Conservation (phyloP, 2,797 vertebrate species). For the Oreochromis mossambicus region DNA sequence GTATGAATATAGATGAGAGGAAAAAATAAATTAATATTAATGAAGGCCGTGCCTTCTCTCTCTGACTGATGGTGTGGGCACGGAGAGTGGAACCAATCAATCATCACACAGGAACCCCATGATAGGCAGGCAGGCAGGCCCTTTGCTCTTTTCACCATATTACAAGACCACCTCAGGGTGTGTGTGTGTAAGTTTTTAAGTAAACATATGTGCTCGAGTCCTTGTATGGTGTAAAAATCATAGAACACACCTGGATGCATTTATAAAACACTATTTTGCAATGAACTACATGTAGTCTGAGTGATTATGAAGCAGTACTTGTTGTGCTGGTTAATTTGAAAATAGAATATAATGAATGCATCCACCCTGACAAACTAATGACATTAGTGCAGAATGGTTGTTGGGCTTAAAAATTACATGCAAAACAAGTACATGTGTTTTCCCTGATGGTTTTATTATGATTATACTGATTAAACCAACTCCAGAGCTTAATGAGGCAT, state of each 20-base stretch:
- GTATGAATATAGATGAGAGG: slow-evolving; percentile 64
- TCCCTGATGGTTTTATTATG: slow-evolving; percentile 26
- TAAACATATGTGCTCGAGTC: background rate
- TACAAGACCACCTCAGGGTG: background rate
- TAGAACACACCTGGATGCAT: background rate
- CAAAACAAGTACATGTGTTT: slow-evolving; percentile 28
- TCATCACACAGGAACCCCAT: slow-evolving; percentile 22
- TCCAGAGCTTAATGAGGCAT: slow-evolving; percentile 33
- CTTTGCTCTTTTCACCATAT: background rate
- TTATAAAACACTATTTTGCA: background rate
- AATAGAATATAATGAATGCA: slow-evolving; percentile 26
- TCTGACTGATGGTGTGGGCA: slow-evolving; percentile 42
- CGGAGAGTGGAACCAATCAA: slow-evolving; percentile 55
- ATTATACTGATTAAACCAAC: slow-evolving; percentile 45
- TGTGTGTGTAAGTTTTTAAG: background rate
- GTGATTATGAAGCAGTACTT: background rate
- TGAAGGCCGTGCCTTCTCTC: slow-evolving; percentile 43
- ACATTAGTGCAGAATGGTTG: slow-evolving; percentile 9
- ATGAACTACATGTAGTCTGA: background rate
- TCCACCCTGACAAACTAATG: slow-evolving; percentile 11
- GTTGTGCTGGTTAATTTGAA: background rate
- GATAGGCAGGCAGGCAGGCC: slow-evolving; percentile 40
- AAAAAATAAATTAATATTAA: slow-evolving; percentile 59
- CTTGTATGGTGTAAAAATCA: background rate
- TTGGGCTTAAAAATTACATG: slow-evolving; percentile 33